Evolutionary conservation across 2,888 invertebrate species (phyloP).

Genomic region (Chesias legatella): DNA sequence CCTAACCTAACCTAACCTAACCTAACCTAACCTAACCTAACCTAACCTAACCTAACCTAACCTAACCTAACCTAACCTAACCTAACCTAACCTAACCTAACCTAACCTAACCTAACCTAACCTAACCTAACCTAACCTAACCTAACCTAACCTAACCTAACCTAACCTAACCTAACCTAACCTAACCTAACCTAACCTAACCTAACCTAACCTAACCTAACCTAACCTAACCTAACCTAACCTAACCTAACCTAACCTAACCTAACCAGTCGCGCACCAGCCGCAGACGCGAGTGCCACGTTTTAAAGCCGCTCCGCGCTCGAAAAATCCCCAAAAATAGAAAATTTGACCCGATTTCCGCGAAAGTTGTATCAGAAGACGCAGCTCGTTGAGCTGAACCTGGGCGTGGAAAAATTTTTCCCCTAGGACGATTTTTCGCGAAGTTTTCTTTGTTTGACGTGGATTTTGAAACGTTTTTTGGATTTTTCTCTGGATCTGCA

Average conservation of each 20-base stretch:
- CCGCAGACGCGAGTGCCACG: no score
- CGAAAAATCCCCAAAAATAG: no score
- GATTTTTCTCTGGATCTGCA: no score
- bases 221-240: slow-evolving; percentile 28
- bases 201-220: slow-evolving; percentile 26
- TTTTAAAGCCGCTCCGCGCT: no score
- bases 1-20: slow-evolving; percentile 22
- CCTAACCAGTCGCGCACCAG: no score
- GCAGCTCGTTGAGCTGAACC: no score
- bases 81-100: slow-evolving; percentile 11
- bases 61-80: slow-evolving; percentile 13
- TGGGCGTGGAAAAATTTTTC: no score
- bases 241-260: slow-evolving; percentile 32
- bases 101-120: slow-evolving; percentile 10
- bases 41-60: slow-evolving; percentile 25
- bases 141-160: slow-evolving; percentile 20
- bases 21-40: slow-evolving; percentile 24
- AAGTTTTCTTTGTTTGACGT: no score
- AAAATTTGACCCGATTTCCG: no score
- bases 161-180: slow-evolving; percentile 28
- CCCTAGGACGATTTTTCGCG: no score
- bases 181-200: slow-evolving; percentile 28
- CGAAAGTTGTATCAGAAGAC: no score
- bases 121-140: slow-evolving; percentile 9
- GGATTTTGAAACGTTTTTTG: no score